Base-by-base conservation (phyloP, 2,888 invertebrate genomes). In the Phytoseiulus persimilis region DNA sequence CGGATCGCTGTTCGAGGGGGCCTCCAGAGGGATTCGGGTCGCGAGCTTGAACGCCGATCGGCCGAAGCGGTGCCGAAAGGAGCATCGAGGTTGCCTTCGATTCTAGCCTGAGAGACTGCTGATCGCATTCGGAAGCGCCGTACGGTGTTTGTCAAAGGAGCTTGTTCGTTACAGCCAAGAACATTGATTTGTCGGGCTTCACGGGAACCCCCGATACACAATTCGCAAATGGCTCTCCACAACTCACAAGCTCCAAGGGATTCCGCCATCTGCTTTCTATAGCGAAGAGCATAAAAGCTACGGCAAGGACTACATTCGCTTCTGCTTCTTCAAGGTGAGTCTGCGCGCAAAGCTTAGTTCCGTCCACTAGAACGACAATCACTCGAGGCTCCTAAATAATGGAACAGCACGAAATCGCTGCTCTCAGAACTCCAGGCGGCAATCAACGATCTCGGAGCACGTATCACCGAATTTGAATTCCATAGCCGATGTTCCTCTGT, bases 181-280 rank as follows among this genome's bases (percentile, higher is more conserved):
- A 95, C 92, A 94, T 95, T 9, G 95, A 95, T 92, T 93, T 96
- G 14, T 94, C 94, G 31, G 91, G 92, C 91, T 94, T 94, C 91
- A 94, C 95, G 92, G 95, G 95, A 90, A 91, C 93, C 45, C 93
- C 93, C 91, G 99, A 99, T 93, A 98, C 97, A 93, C 95, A 95
- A 91, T 99, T 99, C 93, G 97, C 97, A 96, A 98, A 93, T 99
- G 98, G 96, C 95, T 99, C 94, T 96, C 96, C 0, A 97, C 96
- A 92, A 90, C 89, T n/a, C 90, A 96, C 91, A 97, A 98, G 84
- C 94, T 99, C 31, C 96, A 98, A 91, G 96, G 96, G 18, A 99
- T 99, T 91, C 99, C 99, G 0, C 96, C 97, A 0, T 95, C 96
- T 87, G 98, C 97, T 0, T 99, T 99, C 94, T 99, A 98, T 93